A percentile compares a stretch with the other conserved stretches of the same genome.
These are phyloP conservation scores for Rhodinocichla rosea DNA, from an alignment of 2,113 vertebrate genomes.

Conservation along the genomic window DNA sequence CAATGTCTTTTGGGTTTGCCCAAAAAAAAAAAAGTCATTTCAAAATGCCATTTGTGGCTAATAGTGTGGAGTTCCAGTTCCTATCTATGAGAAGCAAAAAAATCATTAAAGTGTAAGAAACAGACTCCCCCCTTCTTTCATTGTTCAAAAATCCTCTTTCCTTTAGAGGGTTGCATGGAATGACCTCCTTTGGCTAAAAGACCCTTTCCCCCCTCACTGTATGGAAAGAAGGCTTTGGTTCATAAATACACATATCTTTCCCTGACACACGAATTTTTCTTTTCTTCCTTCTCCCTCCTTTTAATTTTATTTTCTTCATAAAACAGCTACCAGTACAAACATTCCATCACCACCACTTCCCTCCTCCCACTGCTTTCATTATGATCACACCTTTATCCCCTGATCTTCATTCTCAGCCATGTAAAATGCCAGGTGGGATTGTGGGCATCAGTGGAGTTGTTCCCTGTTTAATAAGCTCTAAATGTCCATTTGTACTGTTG, in stretches of 20 bases:
- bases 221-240: background rate
- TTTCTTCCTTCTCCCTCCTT: background rate
- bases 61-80: constrained; percentile 81
- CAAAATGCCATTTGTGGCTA: constrained; percentile 95
- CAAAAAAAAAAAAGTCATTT: constrained; percentile 87
- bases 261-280: background rate
- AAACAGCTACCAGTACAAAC: background rate
- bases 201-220: background rate
- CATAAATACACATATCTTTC: background rate
- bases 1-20: constrained; percentile 94
- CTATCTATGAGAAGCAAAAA: constrained; percentile 74
- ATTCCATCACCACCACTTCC: background rate
- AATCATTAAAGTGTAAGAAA: constrained; percentile 78
- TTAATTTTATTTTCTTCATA: background rate
- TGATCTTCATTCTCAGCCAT: background rate
- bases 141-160: constrained; percentile 73
- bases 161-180: constrained; percentile 37
- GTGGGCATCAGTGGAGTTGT: background rate
- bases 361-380: background rate
- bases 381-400: background rate
- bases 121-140: constrained; percentile 60
- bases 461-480: constrained; percentile 33
- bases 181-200: constrained; percentile 19
- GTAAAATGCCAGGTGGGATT: background rate
- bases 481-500: constrained; percentile 23